Base-by-base conservation (phyloP, 1,140 invertebrate species). In the Pseudobourletiella spinata region DNA sequence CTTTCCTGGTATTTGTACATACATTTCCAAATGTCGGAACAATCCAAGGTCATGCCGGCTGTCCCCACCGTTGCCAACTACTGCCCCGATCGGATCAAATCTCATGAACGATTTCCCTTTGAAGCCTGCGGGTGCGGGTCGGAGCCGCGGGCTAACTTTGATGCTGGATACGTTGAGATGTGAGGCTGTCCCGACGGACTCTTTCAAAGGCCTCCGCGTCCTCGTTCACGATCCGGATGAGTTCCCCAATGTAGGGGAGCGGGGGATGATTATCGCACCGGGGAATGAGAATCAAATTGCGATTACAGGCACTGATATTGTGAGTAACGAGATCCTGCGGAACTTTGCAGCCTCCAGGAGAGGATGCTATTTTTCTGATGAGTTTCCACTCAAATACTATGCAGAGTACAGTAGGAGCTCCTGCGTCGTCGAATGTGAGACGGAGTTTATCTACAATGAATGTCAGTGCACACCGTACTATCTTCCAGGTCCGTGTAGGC, bases 141-240 rank as follows among this genome's bases (percentile, higher is more conserved):
- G 68, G 58, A 70, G 65, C 61, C 59, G 70, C 3, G 70, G 70
- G 42, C 50, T 71, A 1, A 70, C 61, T 8, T 20, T 71, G 1
- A 71, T 71, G 65, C 26, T 67, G 30, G 70, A 71, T 43, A 71
- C 67, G 44, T 48, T 71, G 0, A 26, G 65, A 16, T 70, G 68
- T 35, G 68, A 61, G 20, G 57, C 59, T 8, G 61, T 70, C 8
- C 68, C 68, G 1, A 67, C 68, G 14, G 68, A 70, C 35, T 63
- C 63, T 16, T 70, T 70, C 39, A 67, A 65, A 57, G 68, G 68
- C 4, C 60, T 70, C 6, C 18, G 68, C 24, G 63, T 68, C 29
- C 63, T 67, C 43, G 63, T 71, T 6, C 69, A 71, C 44, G 64
- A 63, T 16, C 63, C 68, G 15, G 69, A 71, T 18, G 63, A 69